Base-by-base conservation (phyloP, 2,113 vertebrate genomes). In the cat (Felis catus) region DNA sequence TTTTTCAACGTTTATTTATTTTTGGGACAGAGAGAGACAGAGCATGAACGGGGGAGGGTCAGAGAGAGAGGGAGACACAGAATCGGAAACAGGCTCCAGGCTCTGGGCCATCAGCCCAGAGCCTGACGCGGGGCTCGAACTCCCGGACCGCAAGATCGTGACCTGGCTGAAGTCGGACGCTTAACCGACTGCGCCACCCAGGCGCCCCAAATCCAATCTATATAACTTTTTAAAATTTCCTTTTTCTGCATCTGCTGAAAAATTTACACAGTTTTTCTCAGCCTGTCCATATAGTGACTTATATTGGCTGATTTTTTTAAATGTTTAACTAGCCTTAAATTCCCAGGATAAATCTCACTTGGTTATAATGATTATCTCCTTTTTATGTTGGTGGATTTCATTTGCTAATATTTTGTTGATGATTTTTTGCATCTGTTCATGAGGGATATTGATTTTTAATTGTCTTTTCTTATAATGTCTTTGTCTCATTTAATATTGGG, bases 401-500 rank as follows among this genome's bases (percentile, higher is more conserved):
- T 48, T 93, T 96, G 70, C 85, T 76, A 53, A 61, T 95, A 78
- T 84, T 89, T 89, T 78, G 36, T 89, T 78, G 71, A 89, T 58
- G 61, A 61, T 48, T 78, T 92, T 87, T 88, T 81, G 21, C 65
- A 8, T 61, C 25, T 78, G 45, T 33, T 61, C 39, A 33, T 61
- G 27, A 88, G 48, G 55, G 14, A 68, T 68, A 36, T 76, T 68
- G 13, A 3, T 86, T 31, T 94, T 18, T 68, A 39, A 55, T 66
- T 86, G 73, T 94, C 27, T 89, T 82, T 66, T 33, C 63, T 68
- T 68, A 3, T 36, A 73, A 39, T 80, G 19, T 93, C 73, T 86
- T 86, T 31, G 48, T 80, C 15, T 88, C 68, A 15, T 41, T 73
- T 51, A 14, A 21, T 84, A 61, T 36, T 36, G 58, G 58, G 29